Evolutionary conservation across 2,888 invertebrate species (phyloP).

Genomic region (Eupsilia transversa): DNA sequence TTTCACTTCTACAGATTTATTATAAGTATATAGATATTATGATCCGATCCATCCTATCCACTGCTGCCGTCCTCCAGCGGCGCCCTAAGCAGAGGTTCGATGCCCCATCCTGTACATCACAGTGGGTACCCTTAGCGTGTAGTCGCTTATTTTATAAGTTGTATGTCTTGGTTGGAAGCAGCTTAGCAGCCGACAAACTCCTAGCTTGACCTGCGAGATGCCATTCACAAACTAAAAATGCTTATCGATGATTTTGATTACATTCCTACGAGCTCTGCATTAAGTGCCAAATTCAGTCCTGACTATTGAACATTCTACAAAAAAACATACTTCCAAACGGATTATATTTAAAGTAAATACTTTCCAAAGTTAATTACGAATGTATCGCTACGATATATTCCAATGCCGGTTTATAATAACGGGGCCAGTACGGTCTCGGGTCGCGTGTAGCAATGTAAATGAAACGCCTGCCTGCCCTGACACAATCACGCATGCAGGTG

Average conservation of each 20-base stretch:
- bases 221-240: neutral
- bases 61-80: neutral
- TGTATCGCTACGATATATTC: conserved; percentile 49
- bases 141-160: neutral
- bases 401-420: conserved; percentile 68
- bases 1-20: no score
- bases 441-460: conserved; percentile 74
- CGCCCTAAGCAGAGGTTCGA: no score
- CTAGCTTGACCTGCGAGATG: neutral
- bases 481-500: conserved; percentile 71
- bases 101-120: no score
- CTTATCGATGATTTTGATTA: neutral
- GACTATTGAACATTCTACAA: neutral
- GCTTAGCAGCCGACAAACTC: neutral
- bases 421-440: conserved; percentile 45
- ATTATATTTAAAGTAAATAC: conserved; percentile 28
- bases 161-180: neutral
- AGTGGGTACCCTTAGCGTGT: neutral
- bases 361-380: conserved; percentile 44
- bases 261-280: neutral
- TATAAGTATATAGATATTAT: no score
- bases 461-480: conserved; percentile 65
- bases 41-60: neutral
- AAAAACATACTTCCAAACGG: conserved; percentile 16
- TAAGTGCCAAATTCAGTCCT: neutral